Evolutionary conservation across 2,797 vertebrate genomes (phyloP), one percentile per base, ranked within the genome.

Genomic region (Leuciscus waleckii): DNA sequence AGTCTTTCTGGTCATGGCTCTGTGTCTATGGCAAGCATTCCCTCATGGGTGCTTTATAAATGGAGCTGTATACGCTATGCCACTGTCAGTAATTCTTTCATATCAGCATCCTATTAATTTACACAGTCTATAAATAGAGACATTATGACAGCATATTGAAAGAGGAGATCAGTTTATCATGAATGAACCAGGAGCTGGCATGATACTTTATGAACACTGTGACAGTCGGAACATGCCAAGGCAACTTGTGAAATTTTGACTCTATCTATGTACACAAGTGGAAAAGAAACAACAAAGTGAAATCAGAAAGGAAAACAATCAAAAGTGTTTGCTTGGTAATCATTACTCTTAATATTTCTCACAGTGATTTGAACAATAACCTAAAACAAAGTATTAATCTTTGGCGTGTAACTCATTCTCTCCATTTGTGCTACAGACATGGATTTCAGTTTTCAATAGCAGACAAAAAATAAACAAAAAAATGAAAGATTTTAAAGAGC

Each of bases 71-170:
- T 81, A 73, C 29, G 29, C 63, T 32, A 65, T 65, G 26, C 49
- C 41, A 43, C 79, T 69, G 37, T 67, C 51, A 65, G 78, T 82
- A 65, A 67, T 81, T 76, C 69, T 63, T 70, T 85, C 74, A 83
- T 23, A 46, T 74, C 58, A 78, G 78, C 81, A 61, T 56, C 56
- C 43, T 77, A 54, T 87, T 87, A 58, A 85, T 87, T 89, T 71
- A 76, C 79, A 26, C 81, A 84, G 81, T 73, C 86, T 87, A 89
- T 87, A 86, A 84, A 86, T 84, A 89, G 81, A 81, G 61, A 54
- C 5, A 76, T n/a, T 86, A 76, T 77, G 54, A 82, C 51, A 71
- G 58, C 49, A 26, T 69, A 83, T 43, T 58, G 79, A 82, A 83
- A 74, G 74, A 81, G 26, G 67, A 67, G 76, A 77, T 73, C 43